These are phyloP conservation scores for Caloenas nicobarica DNA, from an alignment of 2,113 vertebrate species.

Conservation along the genomic window DNA sequence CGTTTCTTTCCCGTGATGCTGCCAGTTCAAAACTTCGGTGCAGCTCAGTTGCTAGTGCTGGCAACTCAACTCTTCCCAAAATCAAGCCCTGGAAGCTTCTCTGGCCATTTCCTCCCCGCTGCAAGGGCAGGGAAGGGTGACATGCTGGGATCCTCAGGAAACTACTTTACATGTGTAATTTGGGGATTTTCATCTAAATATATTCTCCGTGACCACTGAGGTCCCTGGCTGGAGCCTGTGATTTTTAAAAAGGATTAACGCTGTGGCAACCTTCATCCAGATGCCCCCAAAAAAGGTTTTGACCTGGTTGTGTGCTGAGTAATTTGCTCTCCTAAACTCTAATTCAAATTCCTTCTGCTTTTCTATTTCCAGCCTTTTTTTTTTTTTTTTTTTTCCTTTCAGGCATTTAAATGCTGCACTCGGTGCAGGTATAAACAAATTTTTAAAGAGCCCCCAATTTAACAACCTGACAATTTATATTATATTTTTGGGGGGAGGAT, in stretches of 20 bases:
- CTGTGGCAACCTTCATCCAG: neutral
- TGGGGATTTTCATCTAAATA: neutral
- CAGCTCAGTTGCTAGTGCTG: neutral
- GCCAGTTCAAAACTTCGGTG: neutral
- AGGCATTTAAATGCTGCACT: slow-evolving; percentile 39
- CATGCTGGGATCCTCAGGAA: neutral
- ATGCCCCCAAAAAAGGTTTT: neutral
- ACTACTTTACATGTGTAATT: neutral
- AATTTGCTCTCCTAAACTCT: neutral
- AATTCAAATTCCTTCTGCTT: slow-evolving; percentile 15
- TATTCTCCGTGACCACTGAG: neutral
- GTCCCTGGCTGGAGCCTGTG: neutral
- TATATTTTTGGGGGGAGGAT: neutral
- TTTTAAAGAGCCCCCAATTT: slow-evolving; percentile 17
- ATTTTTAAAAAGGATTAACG: slow-evolving; percentile 28
- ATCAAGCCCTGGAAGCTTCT: neutral
- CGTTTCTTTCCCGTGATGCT: neutral
- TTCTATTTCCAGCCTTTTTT: neutral
- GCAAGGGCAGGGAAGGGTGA: neutral
- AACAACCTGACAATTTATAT: neutral
- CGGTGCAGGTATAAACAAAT: neutral
- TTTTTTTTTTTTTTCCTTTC: neutral
- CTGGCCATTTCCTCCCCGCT: fast-evolving
- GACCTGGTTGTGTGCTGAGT: neutral
- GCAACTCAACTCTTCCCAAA: neutral